Evolutionary conservation across 1,140 invertebrate species (phyloP).

Genomic region (Ceratina calcarata): DNA sequence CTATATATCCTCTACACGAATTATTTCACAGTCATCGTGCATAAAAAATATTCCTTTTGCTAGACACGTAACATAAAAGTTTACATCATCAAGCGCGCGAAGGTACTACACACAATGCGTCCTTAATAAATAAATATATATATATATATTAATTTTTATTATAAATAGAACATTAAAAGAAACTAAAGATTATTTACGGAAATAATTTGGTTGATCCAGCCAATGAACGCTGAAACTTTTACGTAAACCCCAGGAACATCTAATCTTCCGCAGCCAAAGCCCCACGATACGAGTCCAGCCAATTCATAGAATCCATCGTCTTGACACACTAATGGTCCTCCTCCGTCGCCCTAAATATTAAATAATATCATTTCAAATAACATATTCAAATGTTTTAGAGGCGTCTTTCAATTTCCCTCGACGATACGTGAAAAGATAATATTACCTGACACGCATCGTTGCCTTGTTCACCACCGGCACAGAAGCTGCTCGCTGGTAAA

Average conservation of each 20-base stretch:
- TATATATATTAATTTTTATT: slow-evolving; percentile 32
- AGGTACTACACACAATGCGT: slow-evolving; percentile 46
- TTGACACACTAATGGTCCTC: slow-evolving; percentile 94
- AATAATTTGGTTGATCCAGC: slow-evolving; percentile 98
- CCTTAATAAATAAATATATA: slow-evolving; percentile 54
- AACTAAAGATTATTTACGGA: slow-evolving; percentile 93
- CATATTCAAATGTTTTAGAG: too few relatives aligned
- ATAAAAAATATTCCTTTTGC: slow-evolving; percentile 11
- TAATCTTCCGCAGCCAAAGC: slow-evolving; percentile 93
- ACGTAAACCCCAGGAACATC: slow-evolving; percentile 97
- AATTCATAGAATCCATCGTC: slow-evolving; percentile 96
- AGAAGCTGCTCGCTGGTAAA: slow-evolving; percentile 94
- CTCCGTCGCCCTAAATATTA: slow-evolving; percentile 89
- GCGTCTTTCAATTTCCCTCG: too few relatives aligned
- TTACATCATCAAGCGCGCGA: slow-evolving; percentile 51
- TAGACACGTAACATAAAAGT: slow-evolving; percentile 11
- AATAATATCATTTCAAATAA: too few relatives aligned
- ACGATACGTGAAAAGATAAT: too few relatives aligned
- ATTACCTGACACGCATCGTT: slow-evolving; percentile 95
- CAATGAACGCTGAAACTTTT: slow-evolving; percentile 95
- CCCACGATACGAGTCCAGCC: slow-evolving; percentile 94
- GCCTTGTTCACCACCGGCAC: slow-evolving; percentile 94
- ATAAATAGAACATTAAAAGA: slow-evolving; percentile 22
- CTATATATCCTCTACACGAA: slow-evolving; percentile 12
- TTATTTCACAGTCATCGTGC: neutral